Conservation (phyloP, 2,797 vertebrate species). For the Babyrousa celebensis region DNA sequence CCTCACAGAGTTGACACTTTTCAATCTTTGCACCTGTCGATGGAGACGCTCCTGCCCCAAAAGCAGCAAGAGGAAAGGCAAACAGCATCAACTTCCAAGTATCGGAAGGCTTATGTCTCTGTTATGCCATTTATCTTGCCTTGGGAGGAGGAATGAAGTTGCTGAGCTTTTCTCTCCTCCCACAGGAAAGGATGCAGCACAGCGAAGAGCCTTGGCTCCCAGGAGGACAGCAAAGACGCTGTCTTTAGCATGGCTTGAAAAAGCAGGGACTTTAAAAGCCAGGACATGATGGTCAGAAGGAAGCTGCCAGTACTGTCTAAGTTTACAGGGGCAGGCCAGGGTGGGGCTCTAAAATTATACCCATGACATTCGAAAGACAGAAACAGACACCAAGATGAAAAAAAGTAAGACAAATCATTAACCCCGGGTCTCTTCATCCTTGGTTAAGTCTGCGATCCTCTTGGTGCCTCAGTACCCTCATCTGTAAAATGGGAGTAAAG, state of each 20-base stretch:
- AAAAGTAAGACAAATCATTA: background rate
- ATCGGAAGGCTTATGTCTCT: slow-evolving; percentile 80
- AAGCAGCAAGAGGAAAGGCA: slow-evolving; percentile 84
- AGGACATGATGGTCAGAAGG: background rate
- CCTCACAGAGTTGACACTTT: slow-evolving; percentile 72
- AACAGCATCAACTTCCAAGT: slow-evolving; percentile 80
- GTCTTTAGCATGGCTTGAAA: background rate
- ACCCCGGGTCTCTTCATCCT: background rate
- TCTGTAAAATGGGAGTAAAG: background rate
- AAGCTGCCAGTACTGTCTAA: background rate
- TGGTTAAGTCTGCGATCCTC: background rate
- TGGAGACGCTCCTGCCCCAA: slow-evolving; percentile 76
- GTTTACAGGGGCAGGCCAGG: background rate
- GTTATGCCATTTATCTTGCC: slow-evolving; percentile 87
- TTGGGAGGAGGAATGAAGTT: slow-evolving; percentile 81
- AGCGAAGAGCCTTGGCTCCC: background rate
- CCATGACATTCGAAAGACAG: background rate
- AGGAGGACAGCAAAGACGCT: slow-evolving; percentile 53
- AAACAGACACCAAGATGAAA: background rate
- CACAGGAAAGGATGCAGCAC: slow-evolving; percentile 74
- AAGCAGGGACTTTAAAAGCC: background rate
- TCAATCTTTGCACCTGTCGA: slow-evolving; percentile 83
- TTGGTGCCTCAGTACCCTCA: background rate
- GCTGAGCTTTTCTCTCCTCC: slow-evolving; percentile 55
- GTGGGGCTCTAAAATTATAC: background rate